Base-by-base conservation (phyloP, 2,113 vertebrate genomes). In the Syngnathoides biaculeatus region DNA sequence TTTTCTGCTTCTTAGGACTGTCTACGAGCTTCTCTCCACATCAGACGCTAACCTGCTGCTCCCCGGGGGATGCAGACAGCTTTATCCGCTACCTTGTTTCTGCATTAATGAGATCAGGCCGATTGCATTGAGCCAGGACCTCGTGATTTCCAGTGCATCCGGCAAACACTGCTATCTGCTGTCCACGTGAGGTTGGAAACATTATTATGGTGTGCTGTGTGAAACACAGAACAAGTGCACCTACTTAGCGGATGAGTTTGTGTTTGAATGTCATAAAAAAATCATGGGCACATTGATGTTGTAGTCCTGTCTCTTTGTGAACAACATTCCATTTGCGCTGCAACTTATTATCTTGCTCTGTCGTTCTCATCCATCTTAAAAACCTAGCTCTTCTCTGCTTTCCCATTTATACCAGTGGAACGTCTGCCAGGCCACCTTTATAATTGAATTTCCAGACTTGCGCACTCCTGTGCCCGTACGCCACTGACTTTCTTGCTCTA, bases 391-490 rank as follows among this genome's bases (percentile, higher is more conserved):
- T 48, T 14, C 8, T 72, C 50, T 61, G 53, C 67, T 66, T 3
- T 56, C 48, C 59, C 50, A 84, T 89, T 90, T 86, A 85, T 78
- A 81, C 82, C 73, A 84, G 78, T 79, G 82, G 79, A 89, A 87
- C 87, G 87, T 87, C 86, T 86, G 88, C 85, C 81, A 68, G 84
- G 82, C 77, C 77, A 74, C 74, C 67, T 80, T 89, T 87, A 80
- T 91, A 91, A 92, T 90, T 91, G 86, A 89, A 91, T 92, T 90
- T 85, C 75, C 74, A 80, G 79, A 84, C 73, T 82, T 20, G 9
- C 42, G 57, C 78, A 71, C 75, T 52, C 72, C 69, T 39, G 56
- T 40, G 67, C 61, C 39, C 27, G 8, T 22, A 40, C 72, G 64
- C 77, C 6, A 26, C 67, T 64, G 60, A 68, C 81, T 66, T 67